Conservation (phyloP, 2,797 vertebrate species). For the Arctocebus calabarensis region DNA sequence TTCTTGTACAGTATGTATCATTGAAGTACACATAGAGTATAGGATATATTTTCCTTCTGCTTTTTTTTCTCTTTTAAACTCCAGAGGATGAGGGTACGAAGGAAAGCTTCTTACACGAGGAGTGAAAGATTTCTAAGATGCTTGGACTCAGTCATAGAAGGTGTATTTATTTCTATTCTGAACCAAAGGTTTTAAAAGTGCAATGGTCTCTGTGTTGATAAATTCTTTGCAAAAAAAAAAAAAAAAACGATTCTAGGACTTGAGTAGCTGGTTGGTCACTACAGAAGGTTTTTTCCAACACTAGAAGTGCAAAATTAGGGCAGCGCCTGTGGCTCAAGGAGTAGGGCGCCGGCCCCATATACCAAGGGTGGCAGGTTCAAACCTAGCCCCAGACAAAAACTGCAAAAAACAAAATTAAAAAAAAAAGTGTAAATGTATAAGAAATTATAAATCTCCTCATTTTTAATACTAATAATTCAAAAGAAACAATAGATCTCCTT, state of each 20-base stretch:
- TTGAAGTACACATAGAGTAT: not conserved
- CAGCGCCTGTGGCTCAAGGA: too few relatives aligned
- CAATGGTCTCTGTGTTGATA: not conserved
- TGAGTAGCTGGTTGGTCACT: not conserved
- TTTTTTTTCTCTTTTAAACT: conserved; percentile 26
- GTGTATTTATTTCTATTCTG: not conserved
- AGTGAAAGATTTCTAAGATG: not conserved
- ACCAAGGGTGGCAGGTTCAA: too few relatives aligned
- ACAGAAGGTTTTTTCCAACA: not conserved
- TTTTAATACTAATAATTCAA: not conserved
- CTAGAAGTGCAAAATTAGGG: not conserved
- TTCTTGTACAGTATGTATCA: not conserved
- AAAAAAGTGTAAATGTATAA: not conserved
- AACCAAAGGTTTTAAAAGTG: conserved; percentile 19
- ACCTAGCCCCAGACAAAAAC: too few relatives aligned
- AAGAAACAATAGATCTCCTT: not conserved
- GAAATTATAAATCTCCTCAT: not conserved
- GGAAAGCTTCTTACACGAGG: not conserved
- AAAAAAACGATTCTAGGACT: not conserved
- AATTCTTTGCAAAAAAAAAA: not conserved
- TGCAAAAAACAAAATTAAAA: not conserved
- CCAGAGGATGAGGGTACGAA: not conserved
- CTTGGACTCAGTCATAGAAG: not conserved
- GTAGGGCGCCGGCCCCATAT: too few relatives aligned
- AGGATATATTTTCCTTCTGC: not conserved